Conservation (phyloP, 1,140 invertebrate genomes). For the Gerris buenoi region DNA sequence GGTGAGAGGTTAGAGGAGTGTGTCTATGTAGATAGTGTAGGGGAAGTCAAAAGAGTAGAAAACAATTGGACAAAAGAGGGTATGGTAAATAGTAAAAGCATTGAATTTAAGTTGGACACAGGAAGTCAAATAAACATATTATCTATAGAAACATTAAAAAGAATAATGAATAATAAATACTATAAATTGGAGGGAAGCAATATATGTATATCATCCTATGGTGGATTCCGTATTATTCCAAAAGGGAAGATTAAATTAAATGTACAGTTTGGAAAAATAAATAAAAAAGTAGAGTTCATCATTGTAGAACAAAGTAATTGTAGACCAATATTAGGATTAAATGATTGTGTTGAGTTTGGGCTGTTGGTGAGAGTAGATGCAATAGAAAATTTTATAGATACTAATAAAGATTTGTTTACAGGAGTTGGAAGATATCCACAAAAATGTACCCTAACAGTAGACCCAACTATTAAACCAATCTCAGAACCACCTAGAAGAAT, state of each 20-base stretch:
- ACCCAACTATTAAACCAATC: not conserved
- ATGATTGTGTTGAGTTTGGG: not conserved
- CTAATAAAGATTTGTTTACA: not conserved
- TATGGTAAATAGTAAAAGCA: not conserved
- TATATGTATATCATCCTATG: not conserved
- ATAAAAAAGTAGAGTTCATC: not conserved
- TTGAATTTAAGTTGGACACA: not conserved
- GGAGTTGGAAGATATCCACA: not conserved
- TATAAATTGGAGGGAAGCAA: not conserved
- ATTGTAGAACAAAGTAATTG: not conserved
- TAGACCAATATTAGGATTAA: not conserved
- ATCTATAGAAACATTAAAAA: not conserved
- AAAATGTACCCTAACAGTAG: not conserved
- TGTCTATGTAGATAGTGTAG: not conserved
- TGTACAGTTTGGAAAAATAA: not conserved
- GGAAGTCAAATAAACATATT: not conserved
- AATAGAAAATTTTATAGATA: not conserved
- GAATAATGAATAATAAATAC: not conserved
- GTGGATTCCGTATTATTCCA: not conserved
- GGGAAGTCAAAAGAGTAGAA: not conserved
- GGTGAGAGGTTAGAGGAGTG: too few species aligned
- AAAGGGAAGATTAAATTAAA: not conserved
- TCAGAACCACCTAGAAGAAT: not conserved
- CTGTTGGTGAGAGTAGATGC: not conserved
- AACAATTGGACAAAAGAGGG: not conserved